Base-by-base conservation (phyloP, 2,797 vertebrate genomes). In the Poeciliopsis paucimaculata region DNA sequence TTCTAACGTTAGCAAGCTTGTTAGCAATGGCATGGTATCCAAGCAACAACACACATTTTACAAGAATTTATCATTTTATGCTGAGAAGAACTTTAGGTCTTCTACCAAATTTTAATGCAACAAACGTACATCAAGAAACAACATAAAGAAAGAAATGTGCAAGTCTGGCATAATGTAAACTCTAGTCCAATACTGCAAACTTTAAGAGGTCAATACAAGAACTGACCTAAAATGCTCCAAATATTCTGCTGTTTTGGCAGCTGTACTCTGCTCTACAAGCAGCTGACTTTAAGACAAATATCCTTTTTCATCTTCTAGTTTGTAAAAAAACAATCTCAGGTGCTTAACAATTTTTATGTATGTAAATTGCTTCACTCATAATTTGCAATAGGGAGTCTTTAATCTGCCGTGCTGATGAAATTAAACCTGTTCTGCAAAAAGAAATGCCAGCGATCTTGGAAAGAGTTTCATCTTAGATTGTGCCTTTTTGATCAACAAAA, bases 51-150 rank as follows among this genome's bases (percentile, higher is more conserved):
- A 0, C 39, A 45, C 34, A 71, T 70, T 34, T 39, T 73, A n/a
- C 28, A 86, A 75, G 68, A 72, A 77, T 82, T 18, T 79, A 28
- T 80, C 57, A 53, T 73, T 81, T 77, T 76, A 16, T 46, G 45
- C 53, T 28, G 31, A 1, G 51, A 5, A 47, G 36, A 77, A 31
- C 36, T 78, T 20, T 1, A 2, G 76, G 64, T 78, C 26, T 60
- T 28, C 62, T 11, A 45, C 11, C 5, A 5, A 36, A 12, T 57
- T 13, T 62, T 55, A 72, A 84, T 45, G 9, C 3, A 28, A 26
- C 36, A n/a, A 23, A 72, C 16, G 12, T 70, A n/a, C 49, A 53
- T 23, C n/a, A 76, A 2, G 39, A 64, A 2, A 41, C 46, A 2
- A 71, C 51, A 46, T 23, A 71, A 45, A 71, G 41, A 71, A 71